Base-by-base conservation (phyloP, 1,140 invertebrate species). In the Drosophila pseudoananassae region DNA sequence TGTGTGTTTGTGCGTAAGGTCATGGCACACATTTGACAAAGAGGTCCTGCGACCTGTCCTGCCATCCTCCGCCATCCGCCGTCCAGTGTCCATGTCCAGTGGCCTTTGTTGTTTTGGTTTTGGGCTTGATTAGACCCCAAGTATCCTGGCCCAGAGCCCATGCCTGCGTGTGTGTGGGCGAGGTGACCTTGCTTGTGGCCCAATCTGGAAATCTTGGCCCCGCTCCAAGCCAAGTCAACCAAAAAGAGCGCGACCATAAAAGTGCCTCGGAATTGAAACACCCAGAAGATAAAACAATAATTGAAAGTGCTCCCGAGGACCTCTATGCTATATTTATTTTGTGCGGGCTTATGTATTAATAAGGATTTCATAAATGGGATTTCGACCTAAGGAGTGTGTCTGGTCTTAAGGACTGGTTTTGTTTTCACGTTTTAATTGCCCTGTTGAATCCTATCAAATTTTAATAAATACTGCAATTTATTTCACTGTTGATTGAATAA, bases 11-110 rank as follows among this genome's bases (percentile, higher is more conserved):
- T 75, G 71, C 52, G 69, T 73, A 76, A 55, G 73, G 73, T 76
- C 72, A 60, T 76, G 73, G 76, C 73, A 76, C 55, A 76, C 72
- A 76, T 76, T 68, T 60, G 73, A 76, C 73, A 55, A 75, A 68
- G 64, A 50, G 38, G 55, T 51, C 55, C 64, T 27, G 25, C 25
- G 31, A 69, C 66, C 63, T 56, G 40, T 68, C 47, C 6, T 40
- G 36, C 38, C 9, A 23, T 25, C 25, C 9, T 10, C 15, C 9
- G 20, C n/a, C n/a, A n/a, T 20, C 29, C 31, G 10, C 25, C 9
- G 58, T 40, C 71, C 71, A 49, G 38, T 75, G 68, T 43, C 65
- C 65, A 46, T 56, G 56, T 36, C 69, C 12, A n/a, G n/a, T n/a
- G 58, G 71, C 36, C 53, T 56, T 59, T 58, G 71, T 76, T 75